Base-by-base conservation (phyloP, 1,140 invertebrate genomes). In the Arion vulgaris region DNA sequence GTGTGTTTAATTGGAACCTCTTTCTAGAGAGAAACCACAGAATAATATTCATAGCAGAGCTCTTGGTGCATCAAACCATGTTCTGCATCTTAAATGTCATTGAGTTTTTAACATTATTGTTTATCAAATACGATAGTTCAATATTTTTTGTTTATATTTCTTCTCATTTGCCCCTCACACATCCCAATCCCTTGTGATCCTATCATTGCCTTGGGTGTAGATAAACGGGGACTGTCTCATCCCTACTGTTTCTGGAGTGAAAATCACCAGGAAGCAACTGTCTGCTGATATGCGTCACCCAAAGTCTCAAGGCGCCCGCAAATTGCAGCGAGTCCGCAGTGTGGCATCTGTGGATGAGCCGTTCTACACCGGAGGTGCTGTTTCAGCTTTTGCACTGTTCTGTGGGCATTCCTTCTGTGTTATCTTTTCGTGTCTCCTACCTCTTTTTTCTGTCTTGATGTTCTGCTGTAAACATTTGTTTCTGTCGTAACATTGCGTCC, bases 251-350 rank as follows among this genome's bases (percentile, higher is more conserved):
- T 45, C 80, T 38, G 71, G 45, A 19, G 74, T 74, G 53, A 51
- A 62, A 74, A 72, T 62, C 32, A 32, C 49, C 45, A 72, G 80
- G 39, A 81, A 81, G 34, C 80, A 81, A 49, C 80, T 81, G n/a
- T 81, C 69, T 39, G 80, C 80, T 34, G 80, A 81, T n/a, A 74
- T 45, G 11, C 80, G 71, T 51, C 80, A 49, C 32, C 69, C 80
- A 69, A 92, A 91, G 84, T 92, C 92, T 34, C 91, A 92, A 89
- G 92, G 92, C 91, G 90, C 85, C 79, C 88, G 90, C 69, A 91
- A 91, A 87, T 86, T 92, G 78, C 88, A 91, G 87, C 92, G 91
- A 87, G 88, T 88, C 28, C 91, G 91, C 86, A 92, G 90, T 84
- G 87, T 88, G 36, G 88, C 89, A 49, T 92, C 91, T 49, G 87